Evolutionary conservation across 2,113 vertebrate species (phyloP), one percentile per base, ranked within the genome.

Genomic region (Mohoua ochrocephala): DNA sequence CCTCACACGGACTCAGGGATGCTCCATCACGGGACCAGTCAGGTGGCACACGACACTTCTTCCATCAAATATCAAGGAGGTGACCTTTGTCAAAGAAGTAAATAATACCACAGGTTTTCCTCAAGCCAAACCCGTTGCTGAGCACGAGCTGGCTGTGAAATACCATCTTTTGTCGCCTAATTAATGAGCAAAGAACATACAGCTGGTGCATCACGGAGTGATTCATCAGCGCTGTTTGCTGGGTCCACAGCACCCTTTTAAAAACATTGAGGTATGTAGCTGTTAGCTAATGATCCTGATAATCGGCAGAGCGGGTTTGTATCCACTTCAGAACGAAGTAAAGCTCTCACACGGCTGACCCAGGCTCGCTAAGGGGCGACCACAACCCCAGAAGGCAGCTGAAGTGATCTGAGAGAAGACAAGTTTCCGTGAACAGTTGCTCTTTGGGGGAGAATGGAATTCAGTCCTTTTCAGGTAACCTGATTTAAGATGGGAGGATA

Each of bases 41-140:
- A 5, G 0, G 1, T 37, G 54, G 35, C 2, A 2, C 17, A 22
- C 7, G 37, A 9, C 1, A 0, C 9, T 69, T 9, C 14, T 73
- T 45, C 44, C 14, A 11, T 31, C 37, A 26, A 79, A 39, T 49
- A 50, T 49, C 42, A 30, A 47, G 65, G 18, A 63, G 8, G 3
- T 65, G 37, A 49, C 13, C 28, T 52, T 35, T 67, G 10, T 42
- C 54, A 45, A 59, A 26, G 18, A 80, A 54, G 30, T 59, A 15
- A 78, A 11, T 30, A 59, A 63, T 18, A 28, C 1, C 9, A 71
- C 26, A 69, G 31, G 26, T 52, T 95, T 59, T 82, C 20, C 33
- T 19, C 56, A 37, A 33, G 47, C 3, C 57, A 50, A 77, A 67
- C 2, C 2, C 1, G 6, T 20, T 23, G 11, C 14, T n/a, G 42